phyloP scores from a whole-genome alignment of 2,888 invertebrate species.

The Dorcus hopei region DNA sequence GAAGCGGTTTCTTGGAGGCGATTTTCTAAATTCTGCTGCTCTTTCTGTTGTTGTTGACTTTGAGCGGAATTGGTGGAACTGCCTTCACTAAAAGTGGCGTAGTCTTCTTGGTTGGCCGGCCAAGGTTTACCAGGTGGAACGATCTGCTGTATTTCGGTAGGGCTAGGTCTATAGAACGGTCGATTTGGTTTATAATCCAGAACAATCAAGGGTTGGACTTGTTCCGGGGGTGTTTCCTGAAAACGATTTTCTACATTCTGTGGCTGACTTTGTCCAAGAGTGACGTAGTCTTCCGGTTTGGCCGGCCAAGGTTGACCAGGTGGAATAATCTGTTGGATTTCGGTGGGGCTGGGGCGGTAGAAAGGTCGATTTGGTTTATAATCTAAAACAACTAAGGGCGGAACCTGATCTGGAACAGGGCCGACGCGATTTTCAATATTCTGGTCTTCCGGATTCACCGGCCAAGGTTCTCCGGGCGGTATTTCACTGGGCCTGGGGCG shows the following conservation, averaged over 20 bases:
- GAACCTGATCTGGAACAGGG: not conserved
- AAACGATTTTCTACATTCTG: not conserved
- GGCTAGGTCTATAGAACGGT: conserved; percentile 13
- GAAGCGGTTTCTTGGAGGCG: not conserved
- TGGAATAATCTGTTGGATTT: conserved; percentile 15
- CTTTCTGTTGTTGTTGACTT: not conserved
- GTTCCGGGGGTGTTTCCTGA: not conserved
- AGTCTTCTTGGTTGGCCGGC: conserved; percentile 24
- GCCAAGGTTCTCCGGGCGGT: conserved; percentile 25
- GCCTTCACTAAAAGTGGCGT: conserved; percentile 18
- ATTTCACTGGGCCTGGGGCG: conserved; percentile 12
- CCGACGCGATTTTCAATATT: not conserved
- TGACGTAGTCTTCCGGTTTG: conserved; percentile 5
- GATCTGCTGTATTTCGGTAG: conserved; percentile 10
- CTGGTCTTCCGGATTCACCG: conserved; percentile 22
- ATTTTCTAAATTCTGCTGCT: not conserved
- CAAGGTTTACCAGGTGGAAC: conserved; percentile 23
- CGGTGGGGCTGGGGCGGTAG: conserved; percentile 11
- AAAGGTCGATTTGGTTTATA: conserved; percentile 11
- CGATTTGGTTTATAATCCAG: conserved; percentile 22
- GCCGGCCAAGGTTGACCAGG: conserved; percentile 26
- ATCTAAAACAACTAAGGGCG: conserved; percentile 4
- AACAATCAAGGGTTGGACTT: conserved; percentile 4
- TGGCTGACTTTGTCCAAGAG: not conserved
- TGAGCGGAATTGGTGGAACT: not conserved